phyloP scores from a whole-genome alignment of 2,797 vertebrate species.

The Silurus aristotelis region DNA sequence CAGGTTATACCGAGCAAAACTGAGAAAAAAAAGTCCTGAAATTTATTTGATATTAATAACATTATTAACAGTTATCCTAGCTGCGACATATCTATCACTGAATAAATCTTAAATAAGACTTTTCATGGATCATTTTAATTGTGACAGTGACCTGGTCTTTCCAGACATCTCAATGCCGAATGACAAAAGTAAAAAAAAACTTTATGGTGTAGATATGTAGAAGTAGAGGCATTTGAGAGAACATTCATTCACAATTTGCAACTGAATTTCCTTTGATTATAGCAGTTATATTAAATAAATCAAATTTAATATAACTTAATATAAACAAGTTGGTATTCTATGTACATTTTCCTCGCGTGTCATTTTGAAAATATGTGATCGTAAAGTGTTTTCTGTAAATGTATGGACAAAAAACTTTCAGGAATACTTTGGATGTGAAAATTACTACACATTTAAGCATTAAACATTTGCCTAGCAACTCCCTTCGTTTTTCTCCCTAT shows the following conservation, averaged over 20 bases:
- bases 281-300: background rate
- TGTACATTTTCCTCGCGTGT: too few species aligned
- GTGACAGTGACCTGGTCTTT: background rate
- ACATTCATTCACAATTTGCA: background rate
- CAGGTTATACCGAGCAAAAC: background rate
- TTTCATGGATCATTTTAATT: background rate
- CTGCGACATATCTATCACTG: background rate
- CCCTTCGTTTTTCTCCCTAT: background rate
- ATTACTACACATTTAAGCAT: background rate
- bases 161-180: background rate
- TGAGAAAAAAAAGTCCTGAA: background rate
- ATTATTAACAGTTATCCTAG: background rate
- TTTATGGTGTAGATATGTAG: background rate
- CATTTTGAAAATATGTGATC: background rate
- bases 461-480: background rate
- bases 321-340: background rate
- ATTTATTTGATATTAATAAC: background rate
- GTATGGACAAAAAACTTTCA: background rate
- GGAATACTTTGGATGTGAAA: background rate
- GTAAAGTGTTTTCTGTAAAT: background rate
- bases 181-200: background rate
- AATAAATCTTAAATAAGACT: background rate
- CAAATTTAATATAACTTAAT: background rate
- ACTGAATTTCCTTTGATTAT: background rate
- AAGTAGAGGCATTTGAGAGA: background rate